Base-by-base conservation (phyloP, 2,113 vertebrate genomes). In the Siphamia tubifer region DNA sequence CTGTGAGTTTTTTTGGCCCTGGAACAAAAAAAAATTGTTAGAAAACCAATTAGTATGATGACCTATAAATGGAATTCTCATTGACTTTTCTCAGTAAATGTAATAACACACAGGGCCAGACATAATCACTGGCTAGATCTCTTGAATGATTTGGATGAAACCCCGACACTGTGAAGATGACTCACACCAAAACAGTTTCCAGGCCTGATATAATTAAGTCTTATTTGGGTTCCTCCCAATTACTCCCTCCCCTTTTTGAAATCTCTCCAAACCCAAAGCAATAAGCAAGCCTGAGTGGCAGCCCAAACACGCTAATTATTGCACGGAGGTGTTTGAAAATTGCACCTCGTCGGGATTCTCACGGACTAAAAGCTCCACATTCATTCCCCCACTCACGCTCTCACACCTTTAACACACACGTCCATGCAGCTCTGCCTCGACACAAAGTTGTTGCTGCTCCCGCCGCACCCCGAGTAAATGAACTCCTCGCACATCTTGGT, bases 381-480 rank as follows among this genome's bases (percentile, higher is more conserved):
- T 4, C 6, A 5, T 31, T 19, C 13, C 31, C 24, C 19, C 5
- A 7, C 28, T 65, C 32, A 32, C 2, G 1, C 13, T 35, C 32
- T 17, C 84, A 61, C 89, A 95, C 95, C 93, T 92, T 91, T 92
- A 16, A 36, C 21, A 55, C 98, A 99, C 67, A 93, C 90, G 0
- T 79, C 90, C 54, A 81, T 81, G 78, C 98, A 98, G 51, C 75
- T 90, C 0, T 53, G 64, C 55, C 79, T 81, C 1, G 81, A 92
- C 63, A 92, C 74, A 0, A 99, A 99, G 86, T 99, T 99, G 82
- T 99, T 99, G 68, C 88, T 87, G 81, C 95, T 98, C 20, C 96
- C 96, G 6, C 96, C 96, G 10, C 96, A 98, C 69, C 96, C 97
- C 0, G 94, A 92, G 4, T 97, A 99, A 11, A 20, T 71, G 60